A percentile compares a stretch with the other conserved stretches of the same genome.
Conservation (phyloP, 1,140 invertebrate species). For the Oryzaephilus surinamensis region DNA sequence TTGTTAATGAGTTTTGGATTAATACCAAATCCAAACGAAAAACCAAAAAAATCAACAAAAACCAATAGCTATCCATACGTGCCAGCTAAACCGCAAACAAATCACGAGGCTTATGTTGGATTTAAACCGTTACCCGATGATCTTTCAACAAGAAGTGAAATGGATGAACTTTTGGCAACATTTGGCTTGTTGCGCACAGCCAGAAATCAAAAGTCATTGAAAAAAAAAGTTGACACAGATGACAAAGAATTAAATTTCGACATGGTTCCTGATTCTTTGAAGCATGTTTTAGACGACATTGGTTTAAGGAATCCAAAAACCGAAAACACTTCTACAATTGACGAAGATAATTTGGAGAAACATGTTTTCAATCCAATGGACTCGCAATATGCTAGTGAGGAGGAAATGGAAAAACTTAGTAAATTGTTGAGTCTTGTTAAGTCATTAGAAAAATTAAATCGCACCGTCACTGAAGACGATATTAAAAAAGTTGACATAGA, state of each 20-base stretch:
- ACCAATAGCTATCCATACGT: constrained; percentile 1
- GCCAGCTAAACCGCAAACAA: constrained; percentile 23
- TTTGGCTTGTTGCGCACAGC: constrained; percentile 41
- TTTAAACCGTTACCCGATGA: constrained; percentile 48
- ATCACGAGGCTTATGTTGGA: constrained; percentile 40
- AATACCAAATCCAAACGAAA: constrained; percentile 22
- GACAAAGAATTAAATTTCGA: constrained; percentile 32
- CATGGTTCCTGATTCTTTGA: constrained; percentile 41
- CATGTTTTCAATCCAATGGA: constrained; percentile 30
- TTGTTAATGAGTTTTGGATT: constrained; percentile 37
- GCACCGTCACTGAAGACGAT: constrained; percentile 32
- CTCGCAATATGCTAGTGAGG: constrained; percentile 25
- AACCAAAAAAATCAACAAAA: constrained; percentile 9
- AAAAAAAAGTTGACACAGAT: constrained; percentile 3
- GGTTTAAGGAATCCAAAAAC: constrained; percentile 31
- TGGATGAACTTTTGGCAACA: constrained; percentile 44
- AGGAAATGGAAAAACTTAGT: constrained; percentile 38
- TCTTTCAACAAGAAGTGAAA: constrained; percentile 38
- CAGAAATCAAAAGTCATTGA: constrained; percentile 15
- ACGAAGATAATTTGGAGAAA: constrained; percentile 13
- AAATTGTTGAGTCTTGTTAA: constrained; percentile 33
- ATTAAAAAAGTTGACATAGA: constrained; percentile 26
- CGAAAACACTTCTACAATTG: constrained; percentile 7
- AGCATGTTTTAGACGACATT: constrained; percentile 41
- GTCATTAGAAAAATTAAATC: constrained; percentile 36